phyloP scores from a whole-genome alignment of 2,888 invertebrate genomes.

The Petrolisthes manimaculis region DNA sequence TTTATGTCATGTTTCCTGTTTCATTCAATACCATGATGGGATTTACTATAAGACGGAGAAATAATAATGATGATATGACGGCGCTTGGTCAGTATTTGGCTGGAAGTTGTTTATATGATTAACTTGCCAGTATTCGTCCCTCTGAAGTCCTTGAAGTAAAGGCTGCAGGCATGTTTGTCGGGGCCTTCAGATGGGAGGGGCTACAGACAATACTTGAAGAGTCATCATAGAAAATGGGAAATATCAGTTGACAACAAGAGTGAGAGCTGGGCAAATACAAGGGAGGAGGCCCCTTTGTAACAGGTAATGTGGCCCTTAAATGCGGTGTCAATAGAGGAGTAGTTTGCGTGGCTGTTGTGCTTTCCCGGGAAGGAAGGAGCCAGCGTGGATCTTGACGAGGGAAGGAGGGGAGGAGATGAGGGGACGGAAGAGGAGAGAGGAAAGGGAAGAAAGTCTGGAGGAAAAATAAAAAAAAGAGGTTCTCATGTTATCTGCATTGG shows the following conservation, averaged over 20 bases:
- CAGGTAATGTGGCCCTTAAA: conserved; percentile 48
- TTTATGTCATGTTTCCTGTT: no score
- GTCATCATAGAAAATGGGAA: conserved; percentile 58
- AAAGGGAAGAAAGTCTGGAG: background rate
- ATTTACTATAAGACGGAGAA: no score
- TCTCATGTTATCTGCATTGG: background rate
- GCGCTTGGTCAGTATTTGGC: no score
- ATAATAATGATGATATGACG: no score
- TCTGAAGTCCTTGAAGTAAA: conserved; percentile 17
- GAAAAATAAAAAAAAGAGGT: background rate
- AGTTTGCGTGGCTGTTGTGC: conserved; percentile 20
- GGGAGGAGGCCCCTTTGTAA: conserved; percentile 41
- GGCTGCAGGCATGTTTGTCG: conserved; percentile 29
- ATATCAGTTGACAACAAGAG: conserved; percentile 56
- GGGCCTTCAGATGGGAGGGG: background rate
- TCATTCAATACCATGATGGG: no score
- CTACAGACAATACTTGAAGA: conserved; percentile 53
- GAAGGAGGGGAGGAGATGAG: conserved; percentile 3
- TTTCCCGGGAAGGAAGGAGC: background rate
- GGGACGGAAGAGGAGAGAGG: background rate
- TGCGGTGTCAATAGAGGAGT: conserved; percentile 48
- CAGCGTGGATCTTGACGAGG: background rate
- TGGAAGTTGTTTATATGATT: no score
- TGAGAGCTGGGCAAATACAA: conserved; percentile 55
- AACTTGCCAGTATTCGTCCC: conserved; percentile 5